These are phyloP conservation scores for Napeogenes inachia DNA, from an alignment of 2,888 invertebrate genomes.

Conservation along the genomic window DNA sequence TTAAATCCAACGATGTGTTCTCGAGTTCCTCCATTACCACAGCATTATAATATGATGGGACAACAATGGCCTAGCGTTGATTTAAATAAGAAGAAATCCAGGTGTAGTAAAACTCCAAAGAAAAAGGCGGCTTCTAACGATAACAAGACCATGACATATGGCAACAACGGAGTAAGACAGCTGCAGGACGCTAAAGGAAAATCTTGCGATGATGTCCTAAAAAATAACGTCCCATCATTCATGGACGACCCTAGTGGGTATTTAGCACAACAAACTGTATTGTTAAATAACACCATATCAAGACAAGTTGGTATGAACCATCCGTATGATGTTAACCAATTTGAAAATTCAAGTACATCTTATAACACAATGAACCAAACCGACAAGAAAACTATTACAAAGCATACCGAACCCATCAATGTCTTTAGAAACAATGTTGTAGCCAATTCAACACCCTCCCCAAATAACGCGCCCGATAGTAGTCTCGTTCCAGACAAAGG, in stretches of 20 bases:
- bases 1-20: conserved; percentile 78
- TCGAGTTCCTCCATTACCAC: conserved; percentile 84
- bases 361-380: conserved; percentile 47
- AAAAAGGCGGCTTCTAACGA: conserved; percentile 61
- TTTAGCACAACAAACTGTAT: conserved; percentile 91
- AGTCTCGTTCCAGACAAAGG: conserved; percentile 63
- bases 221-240: conserved; percentile 85
- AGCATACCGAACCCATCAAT: conserved; percentile 48
- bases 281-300: conserved; percentile 89
- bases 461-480: conserved; percentile 68
- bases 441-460: conserved; percentile 62
- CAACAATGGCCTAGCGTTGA: conserved; percentile 69
- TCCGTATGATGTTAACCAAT: conserved; percentile 54
- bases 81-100: conserved; percentile 74
- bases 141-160: conserved; percentile 51
- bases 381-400: conserved; percentile 48
- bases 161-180: conserved; percentile 56
- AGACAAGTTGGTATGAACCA: conserved; percentile 76
- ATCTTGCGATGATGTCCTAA: conserved; percentile 64
- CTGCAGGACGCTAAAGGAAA: conserved; percentile 61
- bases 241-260: conserved; percentile 95
- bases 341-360: conserved; percentile 46
- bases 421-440: conserved; percentile 55
- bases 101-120: conserved; percentile 75
- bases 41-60: conserved; percentile 75